phyloP scores from a whole-genome alignment of 53 echinoderm and acorn worm genomes.

The Pentamera pediparva region DNA sequence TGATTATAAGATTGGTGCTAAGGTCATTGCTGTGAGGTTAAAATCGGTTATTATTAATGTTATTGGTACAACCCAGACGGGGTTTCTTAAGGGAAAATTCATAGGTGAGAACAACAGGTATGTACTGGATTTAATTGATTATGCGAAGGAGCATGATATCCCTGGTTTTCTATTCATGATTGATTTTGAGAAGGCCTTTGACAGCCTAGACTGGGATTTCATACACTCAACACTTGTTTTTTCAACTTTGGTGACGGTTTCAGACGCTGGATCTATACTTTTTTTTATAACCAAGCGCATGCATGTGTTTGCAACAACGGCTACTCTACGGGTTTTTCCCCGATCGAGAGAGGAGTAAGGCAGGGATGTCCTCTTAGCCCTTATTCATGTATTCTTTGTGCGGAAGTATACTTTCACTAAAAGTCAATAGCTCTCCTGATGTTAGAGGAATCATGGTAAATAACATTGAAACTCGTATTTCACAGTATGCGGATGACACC shows the following conservation, averaged over 20 bases:
- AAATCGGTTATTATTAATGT: neutral
- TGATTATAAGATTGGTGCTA: slow-evolving; percentile 9
- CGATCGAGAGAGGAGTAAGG: neutral
- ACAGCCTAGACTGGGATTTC: neutral
- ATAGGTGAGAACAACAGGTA: neutral
- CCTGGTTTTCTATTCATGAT: neutral
- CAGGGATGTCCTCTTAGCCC: neutral
- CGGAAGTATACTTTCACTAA: too few relatives aligned
- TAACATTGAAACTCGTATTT: too few relatives aligned
- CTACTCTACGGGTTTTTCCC: neutral
- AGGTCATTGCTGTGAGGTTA: neutral
- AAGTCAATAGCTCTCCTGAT: too few relatives aligned
- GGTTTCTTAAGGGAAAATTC: neutral
- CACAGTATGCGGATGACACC: too few relatives aligned
- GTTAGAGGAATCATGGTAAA: too few relatives aligned
- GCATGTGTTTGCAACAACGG: neutral
- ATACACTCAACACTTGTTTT: neutral
- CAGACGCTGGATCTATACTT: neutral
- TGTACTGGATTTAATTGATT: neutral
- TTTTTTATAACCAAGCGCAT: neutral
- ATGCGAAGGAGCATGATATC: neutral
- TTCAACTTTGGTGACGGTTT: neutral
- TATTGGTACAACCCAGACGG: neutral
- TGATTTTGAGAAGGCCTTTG: neutral
- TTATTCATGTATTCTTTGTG: neutral